Evolutionary conservation across 2,113 vertebrate genomes (phyloP).

Genomic region (Balaenoptera acutorostrata): DNA sequence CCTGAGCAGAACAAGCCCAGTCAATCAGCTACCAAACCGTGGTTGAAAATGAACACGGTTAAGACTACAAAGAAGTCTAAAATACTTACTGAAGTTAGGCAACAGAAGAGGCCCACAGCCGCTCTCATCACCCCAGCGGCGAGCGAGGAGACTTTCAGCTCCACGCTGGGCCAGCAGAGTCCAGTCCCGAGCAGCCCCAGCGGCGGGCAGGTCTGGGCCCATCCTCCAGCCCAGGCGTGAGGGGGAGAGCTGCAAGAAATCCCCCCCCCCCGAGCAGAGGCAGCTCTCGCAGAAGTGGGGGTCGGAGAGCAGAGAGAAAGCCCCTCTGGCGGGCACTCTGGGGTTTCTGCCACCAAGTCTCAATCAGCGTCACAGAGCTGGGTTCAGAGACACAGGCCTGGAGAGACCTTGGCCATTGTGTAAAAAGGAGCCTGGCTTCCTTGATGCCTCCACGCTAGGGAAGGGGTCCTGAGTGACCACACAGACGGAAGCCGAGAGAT

Average conservation of each 20-base stretch:
- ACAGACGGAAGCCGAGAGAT: background rate
- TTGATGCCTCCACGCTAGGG: background rate
- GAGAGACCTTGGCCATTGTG: background rate
- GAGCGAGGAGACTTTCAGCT: background rate
- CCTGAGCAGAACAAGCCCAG: background rate
- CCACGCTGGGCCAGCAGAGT: accelerated
- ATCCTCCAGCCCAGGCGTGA: accelerated
- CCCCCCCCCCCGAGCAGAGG: background rate
- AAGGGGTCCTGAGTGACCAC: background rate
- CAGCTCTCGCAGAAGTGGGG: background rate
- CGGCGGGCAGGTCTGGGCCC: no score
- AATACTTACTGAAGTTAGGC: background rate
- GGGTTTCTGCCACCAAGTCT: background rate
- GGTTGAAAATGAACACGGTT: background rate
- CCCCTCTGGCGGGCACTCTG: background rate
- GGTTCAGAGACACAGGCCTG: background rate
- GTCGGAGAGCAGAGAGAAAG: accelerated
- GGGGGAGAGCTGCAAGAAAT: background rate
- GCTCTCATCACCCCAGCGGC: accelerated
- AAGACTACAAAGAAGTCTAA: background rate
- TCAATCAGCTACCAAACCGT: accelerated
- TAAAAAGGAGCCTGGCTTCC: background rate
- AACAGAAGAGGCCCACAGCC: background rate
- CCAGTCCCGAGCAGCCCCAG: background rate
- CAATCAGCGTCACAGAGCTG: background rate